Evolutionary conservation across 64 coral and sea anemone species (phyloP), one percentile per base, ranked within the genome.

Genomic region (Platygyra sinensis): DNA sequence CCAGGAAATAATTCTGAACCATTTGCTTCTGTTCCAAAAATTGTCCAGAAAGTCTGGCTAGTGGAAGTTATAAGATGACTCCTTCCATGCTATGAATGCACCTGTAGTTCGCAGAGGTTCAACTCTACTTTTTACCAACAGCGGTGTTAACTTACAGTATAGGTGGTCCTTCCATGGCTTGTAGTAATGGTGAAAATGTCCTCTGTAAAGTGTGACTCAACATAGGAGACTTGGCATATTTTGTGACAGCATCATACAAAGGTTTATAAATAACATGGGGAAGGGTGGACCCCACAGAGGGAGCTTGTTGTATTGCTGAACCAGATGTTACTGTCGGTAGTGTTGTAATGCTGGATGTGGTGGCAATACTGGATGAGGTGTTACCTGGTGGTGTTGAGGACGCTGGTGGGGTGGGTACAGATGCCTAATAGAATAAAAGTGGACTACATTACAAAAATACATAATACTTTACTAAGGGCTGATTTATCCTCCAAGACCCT

Each of bases 81-180:
- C 3, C 7, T 46, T 46, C 42, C 42, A 46, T 46, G 42, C 6
- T 6, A 46, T 6, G 42, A 46, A 46, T 46, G 42, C 7, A 46
- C 42, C 42, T 46, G 3, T 46, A 5, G 42, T 46, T 5, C 42
- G 5, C 5, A 46, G 42, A 46, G 42, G 3, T 46, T 46, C 42
- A 8, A 46, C 42, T 46, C 5, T 57, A 57, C 15, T 57, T 9
- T 57, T 24, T 27, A n/a, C 24, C 0, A 69, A 25, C 24, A 6
- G 6, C 19, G 60, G 60, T 20, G 28, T 33, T 4, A 62, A 86
- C 95, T 60, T 82, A 96, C 95, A 84, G 89, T 67, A 96, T 96
- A 67, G 95, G 91, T 50, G 91, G 95, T 28, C 95, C 95, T 42
- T 96, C 91, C 77, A 96, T 90, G 17, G 95, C 82, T 86, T 96